Conservation (phyloP, 1,140 invertebrate genomes). For the Arctopsyche grandis region DNA sequence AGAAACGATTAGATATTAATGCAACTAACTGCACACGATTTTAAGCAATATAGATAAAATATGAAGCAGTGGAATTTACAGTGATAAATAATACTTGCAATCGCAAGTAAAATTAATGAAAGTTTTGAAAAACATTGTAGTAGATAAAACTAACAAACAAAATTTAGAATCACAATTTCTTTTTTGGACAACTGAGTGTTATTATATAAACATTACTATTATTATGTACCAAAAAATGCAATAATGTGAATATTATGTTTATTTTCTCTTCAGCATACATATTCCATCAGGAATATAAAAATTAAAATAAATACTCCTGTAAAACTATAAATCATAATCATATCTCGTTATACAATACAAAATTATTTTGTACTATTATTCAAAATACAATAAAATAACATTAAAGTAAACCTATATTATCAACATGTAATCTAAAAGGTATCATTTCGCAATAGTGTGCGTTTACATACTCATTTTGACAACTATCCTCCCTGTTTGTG, state of each 20-base stretch:
- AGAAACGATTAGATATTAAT: no score
- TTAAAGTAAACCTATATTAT: not conserved
- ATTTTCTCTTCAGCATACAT: not conserved
- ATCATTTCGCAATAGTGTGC: not conserved
- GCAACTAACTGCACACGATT: no score
- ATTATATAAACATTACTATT: conserved; percentile 32
- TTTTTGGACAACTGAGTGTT: conserved; percentile 25
- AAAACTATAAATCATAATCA: not conserved
- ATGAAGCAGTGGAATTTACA: no score
- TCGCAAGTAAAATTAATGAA: no score
- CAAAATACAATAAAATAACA: not conserved
- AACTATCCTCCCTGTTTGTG: no score
- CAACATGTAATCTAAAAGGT: not conserved
- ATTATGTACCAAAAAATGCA: conserved; percentile 35
- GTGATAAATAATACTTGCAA: no score
- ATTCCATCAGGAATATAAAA: not conserved
- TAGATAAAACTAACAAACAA: no score
- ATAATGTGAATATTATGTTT: conserved; percentile 32
- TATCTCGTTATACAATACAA: conserved; percentile 7
- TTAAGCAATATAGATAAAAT: no score
- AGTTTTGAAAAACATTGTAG: no score
- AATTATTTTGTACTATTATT: conserved; percentile 9
- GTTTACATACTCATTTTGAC: no score
- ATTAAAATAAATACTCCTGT: not conserved
- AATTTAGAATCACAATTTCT: conserved; percentile 7